Conservation (phyloP, 2,888 invertebrate genomes). For the Dolichomitus sp. region DNA sequence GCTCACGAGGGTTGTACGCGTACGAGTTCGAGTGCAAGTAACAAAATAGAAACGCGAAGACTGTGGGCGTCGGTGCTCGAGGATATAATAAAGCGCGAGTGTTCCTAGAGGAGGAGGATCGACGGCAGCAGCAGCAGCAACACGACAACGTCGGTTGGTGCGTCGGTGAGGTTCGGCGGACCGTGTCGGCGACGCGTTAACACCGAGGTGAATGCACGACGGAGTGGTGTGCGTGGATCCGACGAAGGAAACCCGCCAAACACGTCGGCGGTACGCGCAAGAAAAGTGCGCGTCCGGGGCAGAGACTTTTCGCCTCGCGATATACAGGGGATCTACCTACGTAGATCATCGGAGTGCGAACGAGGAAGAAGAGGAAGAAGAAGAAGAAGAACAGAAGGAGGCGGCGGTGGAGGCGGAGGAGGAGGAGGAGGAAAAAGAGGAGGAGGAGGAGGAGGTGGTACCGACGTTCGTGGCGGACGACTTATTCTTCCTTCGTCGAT, state of each 20-base stretch:
- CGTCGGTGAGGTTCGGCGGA: conserved; percentile 71
- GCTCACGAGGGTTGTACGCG: neutral
- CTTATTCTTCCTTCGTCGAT: conserved; percentile 29
- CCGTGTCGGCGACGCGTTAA: conserved; percentile 73
- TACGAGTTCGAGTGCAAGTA: neutral
- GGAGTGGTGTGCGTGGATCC: conserved; percentile 72
- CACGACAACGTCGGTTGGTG: conserved; percentile 72
- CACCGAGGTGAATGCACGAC: conserved; percentile 83
- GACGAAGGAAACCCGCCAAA: conserved; percentile 82
- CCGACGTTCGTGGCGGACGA: conserved; percentile 16
- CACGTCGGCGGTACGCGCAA: conserved; percentile 75
- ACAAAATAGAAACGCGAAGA: conserved; percentile 13
- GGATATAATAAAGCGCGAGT: conserved; percentile 53
- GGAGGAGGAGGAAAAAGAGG: conserved; percentile 21
- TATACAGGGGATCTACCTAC: conserved; percentile 62
- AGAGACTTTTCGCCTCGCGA: conserved; percentile 46
- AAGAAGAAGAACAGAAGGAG: conserved; percentile 31
- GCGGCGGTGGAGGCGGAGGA: conserved; percentile 37
- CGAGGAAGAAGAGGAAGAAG: conserved; percentile 18
- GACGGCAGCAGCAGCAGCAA: conserved; percentile 69
- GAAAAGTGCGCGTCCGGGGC: conserved; percentile 55
- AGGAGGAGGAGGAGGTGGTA: conserved; percentile 16
- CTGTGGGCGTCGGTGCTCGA: conserved; percentile 64
- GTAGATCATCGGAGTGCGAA: conserved; percentile 64
- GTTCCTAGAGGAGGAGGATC: neutral